A percentile compares a stretch with the other conserved stretches of the same genome.
These are phyloP conservation scores for Chaetops frenatus DNA, from an alignment of 2,113 vertebrate genomes.

Conservation along the genomic window DNA sequence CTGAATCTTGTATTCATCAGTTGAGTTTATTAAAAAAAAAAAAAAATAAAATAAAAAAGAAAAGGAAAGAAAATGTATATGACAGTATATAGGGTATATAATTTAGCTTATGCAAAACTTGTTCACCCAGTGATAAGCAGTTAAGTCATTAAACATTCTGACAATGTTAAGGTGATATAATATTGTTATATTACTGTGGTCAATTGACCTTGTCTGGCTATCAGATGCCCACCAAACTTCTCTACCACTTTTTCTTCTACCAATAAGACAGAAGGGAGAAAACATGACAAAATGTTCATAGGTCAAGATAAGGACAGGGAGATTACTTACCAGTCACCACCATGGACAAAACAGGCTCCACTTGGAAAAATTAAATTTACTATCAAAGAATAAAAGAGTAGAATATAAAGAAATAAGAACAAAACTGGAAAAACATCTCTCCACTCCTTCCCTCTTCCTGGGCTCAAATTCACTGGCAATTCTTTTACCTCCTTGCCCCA, in stretches of 20 bases:
- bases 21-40: neutral
- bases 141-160: neutral
- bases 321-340: neutral
- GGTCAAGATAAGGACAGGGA: neutral
- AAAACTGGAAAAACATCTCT: neutral
- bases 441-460: neutral
- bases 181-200: neutral
- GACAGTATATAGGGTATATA: neutral
- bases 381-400: neutral
- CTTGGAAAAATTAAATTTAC: neutral
- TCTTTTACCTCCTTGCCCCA: fast-evolving
- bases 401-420: neutral
- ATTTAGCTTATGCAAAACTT: neutral
- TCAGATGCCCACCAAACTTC: neutral
- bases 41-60: neutral
- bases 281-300: neutral
- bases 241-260: neutral
- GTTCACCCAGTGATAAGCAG: neutral
- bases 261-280: neutral
- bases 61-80: too few species aligned
- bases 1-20: neutral
- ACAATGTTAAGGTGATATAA: neutral
- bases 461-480: neutral
- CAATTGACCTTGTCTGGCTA: neutral
- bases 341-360: neutral